Conservation (phyloP, 2,888 invertebrate species). For the Tenthredo notha region DNA sequence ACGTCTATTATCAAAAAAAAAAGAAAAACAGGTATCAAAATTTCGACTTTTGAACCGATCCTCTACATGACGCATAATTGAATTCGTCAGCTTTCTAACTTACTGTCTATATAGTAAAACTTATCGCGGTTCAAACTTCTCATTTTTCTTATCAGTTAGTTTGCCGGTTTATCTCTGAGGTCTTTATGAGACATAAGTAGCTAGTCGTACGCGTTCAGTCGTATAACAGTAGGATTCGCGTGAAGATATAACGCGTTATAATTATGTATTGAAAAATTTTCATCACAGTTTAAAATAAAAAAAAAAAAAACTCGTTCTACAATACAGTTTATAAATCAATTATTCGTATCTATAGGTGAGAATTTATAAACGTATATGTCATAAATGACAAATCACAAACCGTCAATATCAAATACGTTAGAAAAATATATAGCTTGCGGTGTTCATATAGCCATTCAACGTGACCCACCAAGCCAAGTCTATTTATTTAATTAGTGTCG, state of each 20-base stretch:
- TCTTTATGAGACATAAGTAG: background rate
- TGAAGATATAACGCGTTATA: background rate
- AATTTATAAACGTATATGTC: background rate
- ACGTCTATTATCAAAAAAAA: background rate
- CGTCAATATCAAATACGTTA: constrained; percentile 30
- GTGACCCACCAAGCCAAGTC: constrained; percentile 57
- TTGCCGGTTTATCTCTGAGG: background rate
- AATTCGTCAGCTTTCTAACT: background rate
- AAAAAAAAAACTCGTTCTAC: background rate
- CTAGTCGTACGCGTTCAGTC: background rate
- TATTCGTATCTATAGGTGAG: too few species aligned
- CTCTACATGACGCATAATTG: background rate
- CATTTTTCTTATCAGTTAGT: constrained; percentile 15
- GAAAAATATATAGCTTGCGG: constrained; percentile 36
- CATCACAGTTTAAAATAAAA: background rate
- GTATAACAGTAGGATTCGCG: background rate
- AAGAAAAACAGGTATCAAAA: background rate
- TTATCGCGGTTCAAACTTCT: background rate
- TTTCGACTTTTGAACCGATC: background rate
- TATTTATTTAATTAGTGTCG: constrained; percentile 72
- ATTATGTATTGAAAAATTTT: too few species aligned
- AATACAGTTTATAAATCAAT: background rate
- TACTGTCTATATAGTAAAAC: background rate
- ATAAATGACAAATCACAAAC: background rate
- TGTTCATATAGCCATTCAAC: background rate